Evolutionary conservation across 2,888 invertebrate species (phyloP), one percentile per base, ranked within the genome.

Genomic region (Arrhopalites spinosus): DNA sequence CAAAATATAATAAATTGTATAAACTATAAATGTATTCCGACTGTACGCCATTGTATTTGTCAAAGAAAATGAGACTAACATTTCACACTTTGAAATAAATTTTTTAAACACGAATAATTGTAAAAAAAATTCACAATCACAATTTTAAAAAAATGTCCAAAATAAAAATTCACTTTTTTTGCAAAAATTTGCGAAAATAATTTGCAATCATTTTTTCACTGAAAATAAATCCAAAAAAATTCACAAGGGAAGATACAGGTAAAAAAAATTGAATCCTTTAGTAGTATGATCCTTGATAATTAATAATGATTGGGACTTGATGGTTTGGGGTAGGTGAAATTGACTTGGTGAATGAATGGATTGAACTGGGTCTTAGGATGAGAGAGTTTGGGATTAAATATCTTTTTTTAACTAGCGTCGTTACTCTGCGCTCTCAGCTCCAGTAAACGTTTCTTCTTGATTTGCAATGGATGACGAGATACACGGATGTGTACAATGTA

Each of bases 331-430:
- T 7, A 36, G 36, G 11, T n/a, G 53, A 59, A 53, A 53, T 69
- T 29, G 30, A 29, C 30, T 69, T n/a, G 29, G 53, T 69, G 53
- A 53, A 53, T 56, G 47, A 47, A 27, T 29, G 56, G n/a, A n/a
- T 56, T 69, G 27, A 53, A 69, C 53, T 69, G 56, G 27, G 27
- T 23, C 69, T 29, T 29, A 30, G 15, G 11, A 47, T 53, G 27
- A 30, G 30, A 53, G 69, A 25, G 69, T 69, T 69, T 69, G 69
- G 29, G 69, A 53, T 69, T 69, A 69, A 69, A 69, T 69, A 69
- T 53, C 53, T 53, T 30, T 29, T n/a, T 53, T 69, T 36, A 36
- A 36, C 36, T 11, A 36, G 36, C 36, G 36, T 36, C 11, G 36
- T 11, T 11, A 36, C 36, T 36, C 36, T 36, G 3, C 36, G 5